Evolutionary conservation across 2,888 invertebrate genomes (phyloP).

Genomic region (Pedicia rivosa): DNA sequence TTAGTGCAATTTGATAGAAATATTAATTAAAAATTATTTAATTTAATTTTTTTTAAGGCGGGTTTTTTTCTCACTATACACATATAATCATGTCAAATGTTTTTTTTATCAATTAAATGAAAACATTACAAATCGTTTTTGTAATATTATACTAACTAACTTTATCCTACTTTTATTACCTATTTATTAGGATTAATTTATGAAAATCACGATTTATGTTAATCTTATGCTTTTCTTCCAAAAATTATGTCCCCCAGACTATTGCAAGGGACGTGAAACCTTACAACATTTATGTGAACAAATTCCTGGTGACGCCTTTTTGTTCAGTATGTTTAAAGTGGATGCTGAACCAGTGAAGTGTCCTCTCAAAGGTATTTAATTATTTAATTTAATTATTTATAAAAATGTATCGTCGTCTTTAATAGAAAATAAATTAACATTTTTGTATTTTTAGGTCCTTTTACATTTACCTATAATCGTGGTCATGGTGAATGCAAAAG

Average conservation of each 20-base stretch:
- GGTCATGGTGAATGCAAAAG: constrained; percentile 80
- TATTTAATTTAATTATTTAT: neutral
- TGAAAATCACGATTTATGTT: constrained; percentile 5
- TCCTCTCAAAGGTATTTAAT: constrained; percentile 40
- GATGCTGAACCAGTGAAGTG: constrained; percentile 79
- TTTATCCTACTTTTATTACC: neutral
- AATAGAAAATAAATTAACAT: neutral
- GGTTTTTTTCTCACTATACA: no score
- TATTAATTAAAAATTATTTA: no score
- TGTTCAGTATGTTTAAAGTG: constrained; percentile 81
- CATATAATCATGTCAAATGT: no score
- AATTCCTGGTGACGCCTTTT: constrained; percentile 76
- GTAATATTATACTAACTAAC: no score
- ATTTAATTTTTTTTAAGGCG: no score
- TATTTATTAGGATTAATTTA: constrained; percentile 1
- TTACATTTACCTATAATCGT: constrained; percentile 84
- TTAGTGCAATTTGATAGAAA: no score
- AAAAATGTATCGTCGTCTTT: neutral
- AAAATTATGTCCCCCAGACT: constrained; percentile 32
- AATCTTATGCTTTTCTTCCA: constrained; percentile 15
- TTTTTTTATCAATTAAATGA: no score
- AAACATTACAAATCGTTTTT: no score
- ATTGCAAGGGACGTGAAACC: constrained; percentile 39
- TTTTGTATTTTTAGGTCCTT: constrained; percentile 53
- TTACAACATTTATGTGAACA: constrained; percentile 68